Evolutionary conservation across 1,140 invertebrate genomes (phyloP).

Genomic region (Aphelinus certus): DNA sequence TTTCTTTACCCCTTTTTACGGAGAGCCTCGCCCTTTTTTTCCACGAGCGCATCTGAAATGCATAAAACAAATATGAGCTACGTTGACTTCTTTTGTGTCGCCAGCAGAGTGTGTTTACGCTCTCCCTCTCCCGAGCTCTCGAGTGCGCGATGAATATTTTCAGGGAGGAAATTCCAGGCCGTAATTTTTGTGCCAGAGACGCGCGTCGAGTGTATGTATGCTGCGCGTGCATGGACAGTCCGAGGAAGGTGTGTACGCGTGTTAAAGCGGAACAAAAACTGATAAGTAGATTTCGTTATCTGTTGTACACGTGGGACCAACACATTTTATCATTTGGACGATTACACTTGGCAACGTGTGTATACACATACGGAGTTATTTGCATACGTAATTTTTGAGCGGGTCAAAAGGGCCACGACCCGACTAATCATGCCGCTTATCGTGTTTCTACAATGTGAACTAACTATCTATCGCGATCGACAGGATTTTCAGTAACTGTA

Average conservation of each 20-base stretch:
- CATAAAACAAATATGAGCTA: constrained; percentile 21
- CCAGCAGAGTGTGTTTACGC: background rate
- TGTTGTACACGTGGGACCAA: no score
- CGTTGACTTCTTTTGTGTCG: constrained; percentile 1
- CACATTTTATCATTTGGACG: no score
- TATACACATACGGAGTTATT: no score
- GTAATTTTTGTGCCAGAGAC: background rate
- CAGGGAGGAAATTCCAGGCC: background rate
- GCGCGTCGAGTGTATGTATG: background rate
- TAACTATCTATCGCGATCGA: no score
- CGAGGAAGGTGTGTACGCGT: background rate
- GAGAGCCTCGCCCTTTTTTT: background rate
- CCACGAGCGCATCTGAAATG: background rate
- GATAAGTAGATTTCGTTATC: no score
- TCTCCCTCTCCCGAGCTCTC: background rate
- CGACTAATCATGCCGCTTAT: no score
- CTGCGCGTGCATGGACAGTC: background rate
- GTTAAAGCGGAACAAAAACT: background rate
- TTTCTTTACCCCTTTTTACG: constrained; percentile 20
- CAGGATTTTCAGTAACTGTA: no score
- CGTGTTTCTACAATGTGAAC: no score
- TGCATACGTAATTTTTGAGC: no score
- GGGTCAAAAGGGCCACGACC: no score
- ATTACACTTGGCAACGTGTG: no score
- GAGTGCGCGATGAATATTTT: background rate